Conservation (phyloP, 2,797 vertebrate genomes). For the Enteromius paludinosus region DNA sequence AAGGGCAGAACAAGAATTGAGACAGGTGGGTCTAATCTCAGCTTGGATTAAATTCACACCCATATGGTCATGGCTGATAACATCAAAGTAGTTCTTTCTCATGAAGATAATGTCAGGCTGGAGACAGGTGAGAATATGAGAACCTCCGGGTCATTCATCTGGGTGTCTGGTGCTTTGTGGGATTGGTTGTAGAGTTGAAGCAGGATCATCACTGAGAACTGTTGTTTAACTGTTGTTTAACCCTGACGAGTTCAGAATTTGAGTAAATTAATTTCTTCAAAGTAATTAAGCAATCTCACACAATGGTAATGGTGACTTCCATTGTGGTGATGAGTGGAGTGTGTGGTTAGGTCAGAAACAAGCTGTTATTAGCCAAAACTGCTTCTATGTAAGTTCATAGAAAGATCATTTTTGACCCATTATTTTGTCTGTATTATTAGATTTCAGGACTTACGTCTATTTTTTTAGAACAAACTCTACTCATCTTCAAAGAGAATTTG, state of each 20-base stretch:
- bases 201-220: constrained; percentile 1
- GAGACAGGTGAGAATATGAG: constrained; percentile 50
- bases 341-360: background rate
- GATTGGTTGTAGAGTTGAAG: constrained; percentile 12
- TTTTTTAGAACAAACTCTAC: background rate
- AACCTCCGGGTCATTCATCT: constrained; percentile 37
- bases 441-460: background rate
- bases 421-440: background rate
- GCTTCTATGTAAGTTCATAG: background rate
- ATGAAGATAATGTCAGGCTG: constrained; percentile 53
- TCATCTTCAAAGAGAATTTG: background rate
- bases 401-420: background rate
- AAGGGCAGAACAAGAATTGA: constrained; percentile 33
- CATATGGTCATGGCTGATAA: constrained; percentile 63
- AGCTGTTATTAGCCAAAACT: background rate
- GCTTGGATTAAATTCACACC: constrained; percentile 51
- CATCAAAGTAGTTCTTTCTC: constrained; percentile 57
- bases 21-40: constrained; percentile 32
- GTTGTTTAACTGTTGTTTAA: constrained; percentile 15
- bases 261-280: background rate
- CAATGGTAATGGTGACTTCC: background rate
- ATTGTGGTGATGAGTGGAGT: constrained; percentile 6
- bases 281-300: background rate
- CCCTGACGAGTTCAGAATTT: background rate
- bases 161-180: constrained; percentile 6